These are phyloP conservation scores for Microcebus lehilahytsara DNA, from an alignment of 2,113 vertebrate species.

Conservation along the genomic window DNA sequence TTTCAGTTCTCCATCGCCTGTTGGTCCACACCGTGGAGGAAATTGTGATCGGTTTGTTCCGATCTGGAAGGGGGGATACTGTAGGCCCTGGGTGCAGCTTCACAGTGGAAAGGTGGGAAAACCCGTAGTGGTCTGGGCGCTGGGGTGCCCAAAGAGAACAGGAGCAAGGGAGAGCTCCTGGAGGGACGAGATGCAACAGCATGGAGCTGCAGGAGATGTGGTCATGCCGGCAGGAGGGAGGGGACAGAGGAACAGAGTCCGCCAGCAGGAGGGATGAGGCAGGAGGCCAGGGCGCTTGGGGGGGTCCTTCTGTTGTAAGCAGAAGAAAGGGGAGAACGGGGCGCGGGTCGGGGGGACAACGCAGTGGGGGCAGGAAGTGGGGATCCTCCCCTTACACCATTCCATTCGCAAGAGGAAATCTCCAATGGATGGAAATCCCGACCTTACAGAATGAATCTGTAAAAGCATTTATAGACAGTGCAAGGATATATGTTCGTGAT, in stretches of 20 bases:
- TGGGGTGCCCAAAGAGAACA: neutral
- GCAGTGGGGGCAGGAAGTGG: neutral
- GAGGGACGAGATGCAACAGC: fast-evolving
- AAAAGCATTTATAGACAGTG: neutral
- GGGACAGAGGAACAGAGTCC: neutral
- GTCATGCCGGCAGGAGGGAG: neutral
- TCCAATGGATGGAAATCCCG: neutral
- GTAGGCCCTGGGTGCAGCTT: neutral
- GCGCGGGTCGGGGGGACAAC: fast-evolving
- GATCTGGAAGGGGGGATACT: neutral
- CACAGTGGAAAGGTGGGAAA: neutral
- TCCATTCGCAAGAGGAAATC: neutral
- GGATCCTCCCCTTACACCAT: too few relatives aligned
- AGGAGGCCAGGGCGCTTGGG: fast-evolving
- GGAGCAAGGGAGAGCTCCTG: neutral
- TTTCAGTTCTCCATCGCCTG: too few relatives aligned
- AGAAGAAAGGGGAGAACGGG: neutral
- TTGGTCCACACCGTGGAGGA: neutral
- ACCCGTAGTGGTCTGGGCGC: fast-evolving
- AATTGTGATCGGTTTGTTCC: neutral
- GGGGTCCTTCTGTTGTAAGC: neutral
- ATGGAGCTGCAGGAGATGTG: fast-evolving
- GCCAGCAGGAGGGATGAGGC: neutral
- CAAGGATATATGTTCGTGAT: neutral
- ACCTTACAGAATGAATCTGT: neutral